phyloP scores from a whole-genome alignment of 2,113 vertebrate genomes.

The Poecilia latipinna region DNA sequence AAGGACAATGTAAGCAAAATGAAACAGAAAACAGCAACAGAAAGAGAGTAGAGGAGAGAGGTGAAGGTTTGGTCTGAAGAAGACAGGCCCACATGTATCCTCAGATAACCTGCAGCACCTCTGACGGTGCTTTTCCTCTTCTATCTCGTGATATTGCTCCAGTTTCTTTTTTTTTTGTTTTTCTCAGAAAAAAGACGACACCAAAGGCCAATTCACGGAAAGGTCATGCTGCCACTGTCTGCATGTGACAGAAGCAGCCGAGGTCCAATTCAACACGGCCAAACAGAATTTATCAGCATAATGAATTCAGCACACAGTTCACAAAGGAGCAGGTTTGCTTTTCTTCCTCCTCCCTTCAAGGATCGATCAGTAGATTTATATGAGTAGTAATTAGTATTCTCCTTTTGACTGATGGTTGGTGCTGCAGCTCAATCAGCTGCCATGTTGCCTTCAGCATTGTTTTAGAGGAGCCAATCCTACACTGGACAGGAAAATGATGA shows the following conservation, averaged over 20 bases:
- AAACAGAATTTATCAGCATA: constrained; percentile 21
- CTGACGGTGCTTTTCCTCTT: constrained; percentile 28
- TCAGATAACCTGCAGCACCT: constrained; percentile 17
- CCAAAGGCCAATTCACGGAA: constrained; percentile 11
- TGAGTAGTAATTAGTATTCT: constrained; percentile 26
- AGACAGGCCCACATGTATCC: constrained; percentile 39
- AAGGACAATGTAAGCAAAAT: constrained; percentile 40
- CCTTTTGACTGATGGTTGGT: constrained; percentile 21
- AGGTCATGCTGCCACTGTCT: constrained; percentile 20
- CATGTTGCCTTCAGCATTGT: background rate
- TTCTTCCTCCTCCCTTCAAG: constrained; percentile 22
- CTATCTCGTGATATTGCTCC: constrained; percentile 18
- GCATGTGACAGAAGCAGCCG: background rate
- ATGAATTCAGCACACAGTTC: background rate
- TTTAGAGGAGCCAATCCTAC: background rate
- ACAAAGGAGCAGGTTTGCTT: constrained; percentile 1
- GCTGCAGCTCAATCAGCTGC: constrained; percentile 10
- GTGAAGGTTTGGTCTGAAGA: constrained; percentile 3
- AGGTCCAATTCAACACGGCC: constrained; percentile 7
- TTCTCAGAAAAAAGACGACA: constrained; percentile 13
- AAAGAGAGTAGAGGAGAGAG: constrained; percentile 28
- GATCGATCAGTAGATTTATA: constrained; percentile 11
- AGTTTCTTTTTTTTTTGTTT: background rate
- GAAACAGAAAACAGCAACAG: constrained; percentile 34
- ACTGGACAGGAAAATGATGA: background rate